Evolutionary conservation across 2,797 vertebrate genomes (phyloP).

Genomic region (Sparidentex hasta): DNA sequence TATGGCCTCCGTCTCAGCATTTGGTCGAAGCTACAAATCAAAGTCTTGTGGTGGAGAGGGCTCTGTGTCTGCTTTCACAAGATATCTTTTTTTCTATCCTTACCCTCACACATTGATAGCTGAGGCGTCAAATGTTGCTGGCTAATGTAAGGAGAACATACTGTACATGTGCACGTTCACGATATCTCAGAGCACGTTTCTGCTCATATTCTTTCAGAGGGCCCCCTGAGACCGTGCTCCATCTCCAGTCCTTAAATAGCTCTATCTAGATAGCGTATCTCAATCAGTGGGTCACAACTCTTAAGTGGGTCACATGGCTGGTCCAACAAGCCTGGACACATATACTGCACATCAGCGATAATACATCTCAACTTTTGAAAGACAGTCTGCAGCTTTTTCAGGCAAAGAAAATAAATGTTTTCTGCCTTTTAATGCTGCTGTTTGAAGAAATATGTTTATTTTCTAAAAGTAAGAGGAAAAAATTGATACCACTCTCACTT

Average conservation of each 20-base stretch:
- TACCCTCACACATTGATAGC: not conserved
- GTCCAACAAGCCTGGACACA: constrained; percentile 28
- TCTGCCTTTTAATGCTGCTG: not conserved
- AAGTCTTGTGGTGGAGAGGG: constrained; percentile 9
- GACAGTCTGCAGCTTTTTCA: not conserved
- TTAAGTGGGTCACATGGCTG: constrained; percentile 64
- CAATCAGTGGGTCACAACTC: constrained; percentile 59
- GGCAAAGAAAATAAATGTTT: not conserved
- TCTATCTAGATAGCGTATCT: constrained; percentile 61
- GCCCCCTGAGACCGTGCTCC: constrained; percentile 8
- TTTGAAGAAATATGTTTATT: not conserved
- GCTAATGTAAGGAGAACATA: constrained; percentile 11
- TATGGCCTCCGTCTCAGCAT: not conserved
- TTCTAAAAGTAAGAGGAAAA: not conserved
- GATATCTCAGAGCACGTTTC: not conserved
- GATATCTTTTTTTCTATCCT: not conserved
- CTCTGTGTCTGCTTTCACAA: not conserved
- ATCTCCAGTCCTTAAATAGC: constrained; percentile 63
- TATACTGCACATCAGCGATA: constrained; percentile 4
- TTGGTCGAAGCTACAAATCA: constrained; percentile 38
- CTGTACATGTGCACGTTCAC: not conserved
- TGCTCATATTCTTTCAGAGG: constrained; percentile 15
- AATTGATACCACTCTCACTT: not conserved
- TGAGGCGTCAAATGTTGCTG: not conserved
- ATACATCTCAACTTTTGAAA: not conserved